Conservation (phyloP, 2,797 vertebrate genomes). For the Anguilla marmorata region DNA sequence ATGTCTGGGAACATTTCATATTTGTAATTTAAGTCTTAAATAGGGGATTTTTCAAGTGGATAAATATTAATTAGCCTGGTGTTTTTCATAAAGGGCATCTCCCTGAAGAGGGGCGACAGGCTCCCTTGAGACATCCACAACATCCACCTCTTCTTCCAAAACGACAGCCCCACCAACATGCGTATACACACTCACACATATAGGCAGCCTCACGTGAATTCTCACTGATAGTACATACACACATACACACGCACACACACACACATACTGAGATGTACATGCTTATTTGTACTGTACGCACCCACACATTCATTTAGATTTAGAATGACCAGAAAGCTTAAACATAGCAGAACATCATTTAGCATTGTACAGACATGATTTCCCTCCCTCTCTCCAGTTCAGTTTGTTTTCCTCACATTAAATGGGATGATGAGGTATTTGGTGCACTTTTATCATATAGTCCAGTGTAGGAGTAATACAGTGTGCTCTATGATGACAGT, state of each 20-base stretch:
- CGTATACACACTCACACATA: constrained; percentile 7
- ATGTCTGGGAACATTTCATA: not conserved
- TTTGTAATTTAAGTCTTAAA: not conserved
- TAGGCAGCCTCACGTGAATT: not conserved
- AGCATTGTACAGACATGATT: not conserved
- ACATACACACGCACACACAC: not conserved
- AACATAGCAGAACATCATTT: not conserved
- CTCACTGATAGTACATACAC: not conserved
- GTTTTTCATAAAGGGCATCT: constrained; percentile 50
- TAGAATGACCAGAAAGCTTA: not conserved
- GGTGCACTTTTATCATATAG: not conserved
- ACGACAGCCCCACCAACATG: constrained; percentile 55
- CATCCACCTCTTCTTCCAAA: constrained; percentile 76
- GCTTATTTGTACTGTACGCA: constrained; percentile 44
- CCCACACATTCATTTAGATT: not conserved
- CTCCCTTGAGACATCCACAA: constrained; percentile 66
- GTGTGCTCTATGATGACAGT: not conserved
- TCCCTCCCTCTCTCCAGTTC: not conserved
- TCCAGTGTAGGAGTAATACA: not conserved
- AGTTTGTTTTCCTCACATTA: not conserved
- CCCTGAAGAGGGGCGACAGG: constrained; percentile 61
- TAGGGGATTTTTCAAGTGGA: not conserved
- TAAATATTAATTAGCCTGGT: constrained; percentile 14
- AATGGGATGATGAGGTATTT: not conserved
- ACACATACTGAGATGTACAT: not conserved